Conservation (phyloP, 2,888 invertebrate genomes). For the Diadegma fenestrale region DNA sequence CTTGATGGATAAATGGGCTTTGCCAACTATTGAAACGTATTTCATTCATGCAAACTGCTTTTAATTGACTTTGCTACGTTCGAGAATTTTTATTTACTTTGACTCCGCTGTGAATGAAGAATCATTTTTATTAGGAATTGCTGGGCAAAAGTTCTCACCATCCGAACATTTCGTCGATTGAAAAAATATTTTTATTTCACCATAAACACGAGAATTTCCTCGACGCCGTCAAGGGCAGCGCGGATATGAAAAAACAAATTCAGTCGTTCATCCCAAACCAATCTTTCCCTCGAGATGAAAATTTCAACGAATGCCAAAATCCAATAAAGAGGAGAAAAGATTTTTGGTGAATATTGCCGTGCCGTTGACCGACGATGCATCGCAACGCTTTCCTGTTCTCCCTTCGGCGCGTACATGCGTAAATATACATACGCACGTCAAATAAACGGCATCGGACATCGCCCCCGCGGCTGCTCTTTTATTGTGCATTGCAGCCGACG, state of each 20-base stretch:
- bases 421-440: slow-evolving; percentile 46
- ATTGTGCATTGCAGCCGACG: background rate
- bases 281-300: background rate
- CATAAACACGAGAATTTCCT: too few species aligned
- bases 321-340: slow-evolving; percentile 34
- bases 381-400: slow-evolving; percentile 29
- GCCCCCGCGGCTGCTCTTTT: slow-evolving; percentile 52
- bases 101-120: background rate
- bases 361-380: slow-evolving; percentile 61
- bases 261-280: background rate
- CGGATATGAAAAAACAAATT: background rate
- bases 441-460: slow-evolving; percentile 65
- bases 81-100: background rate
- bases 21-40: slow-evolving; percentile 4
- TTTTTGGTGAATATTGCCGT: slow-evolving; percentile 48
- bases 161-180: too few species aligned
- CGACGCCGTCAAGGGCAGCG: too few species aligned
- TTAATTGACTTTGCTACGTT: background rate
- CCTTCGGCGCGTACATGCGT: slow-evolving; percentile 31
- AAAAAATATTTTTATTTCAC: too few species aligned
- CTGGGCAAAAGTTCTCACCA: too few species aligned
- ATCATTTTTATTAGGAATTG: background rate
- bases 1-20: slow-evolving; percentile 6
- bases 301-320: slow-evolving; percentile 2
- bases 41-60: background rate